A percentile compares a stretch with the other conserved stretches of the same genome.
These are phyloP conservation scores for Nibea albiflora DNA, from an alignment of 2,113 vertebrate species.

Conservation along the genomic window DNA sequence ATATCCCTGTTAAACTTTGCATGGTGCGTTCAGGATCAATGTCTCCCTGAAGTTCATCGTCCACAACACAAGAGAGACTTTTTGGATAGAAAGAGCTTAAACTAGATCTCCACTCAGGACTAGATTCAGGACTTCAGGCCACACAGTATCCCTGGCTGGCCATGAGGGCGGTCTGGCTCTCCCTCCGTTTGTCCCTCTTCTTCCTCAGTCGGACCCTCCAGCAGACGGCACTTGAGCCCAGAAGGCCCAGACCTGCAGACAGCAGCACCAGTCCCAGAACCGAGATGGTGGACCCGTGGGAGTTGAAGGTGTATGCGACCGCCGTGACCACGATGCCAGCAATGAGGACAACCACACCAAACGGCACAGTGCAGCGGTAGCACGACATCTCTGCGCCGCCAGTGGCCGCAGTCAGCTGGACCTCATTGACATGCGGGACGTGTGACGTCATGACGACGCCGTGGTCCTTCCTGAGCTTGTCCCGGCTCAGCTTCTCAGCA, in stretches of 20 bases:
- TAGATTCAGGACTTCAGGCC: conserved; percentile 21
- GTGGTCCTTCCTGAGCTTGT: conserved; percentile 60
- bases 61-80: not conserved
- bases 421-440: conserved; percentile 86
- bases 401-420: conserved; percentile 89
- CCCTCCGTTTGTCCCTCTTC: conserved; percentile 87
- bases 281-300: conserved; percentile 92
- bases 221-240: conserved; percentile 88
- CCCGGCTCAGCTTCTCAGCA: conserved; percentile 79
- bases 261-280: conserved; percentile 91
- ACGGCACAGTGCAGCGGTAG: conserved; percentile 91
- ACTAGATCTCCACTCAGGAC: not conserved
- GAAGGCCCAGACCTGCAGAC: conserved; percentile 86
- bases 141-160: conserved; percentile 78
- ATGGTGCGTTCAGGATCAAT: not conserved
- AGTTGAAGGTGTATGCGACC: conserved; percentile 93
- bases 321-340: conserved; percentile 88
- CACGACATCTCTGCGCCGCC: conserved; percentile 92
- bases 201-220: conserved; percentile 88
- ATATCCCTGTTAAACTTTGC: not conserved
- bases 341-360: conserved; percentile 90
- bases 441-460: conserved; percentile 75
- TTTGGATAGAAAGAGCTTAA: not conserved
- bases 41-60: not conserved
- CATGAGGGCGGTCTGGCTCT: conserved; percentile 91